Conservation (phyloP, 2,113 vertebrate species). For the Capricornis sumatraensis region DNA sequence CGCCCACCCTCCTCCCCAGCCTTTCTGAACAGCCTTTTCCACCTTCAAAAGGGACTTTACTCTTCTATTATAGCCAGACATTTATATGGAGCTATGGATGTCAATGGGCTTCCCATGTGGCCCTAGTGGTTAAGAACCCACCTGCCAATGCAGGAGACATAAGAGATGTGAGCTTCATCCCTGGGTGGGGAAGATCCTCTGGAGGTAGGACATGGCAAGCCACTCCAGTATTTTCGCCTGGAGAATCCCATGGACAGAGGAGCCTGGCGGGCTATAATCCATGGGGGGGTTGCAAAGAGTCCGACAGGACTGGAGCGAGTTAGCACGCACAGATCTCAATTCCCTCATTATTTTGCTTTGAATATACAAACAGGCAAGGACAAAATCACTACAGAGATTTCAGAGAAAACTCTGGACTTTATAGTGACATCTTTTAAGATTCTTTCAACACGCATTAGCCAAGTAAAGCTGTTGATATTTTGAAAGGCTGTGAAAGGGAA, state of each 20-base stretch:
- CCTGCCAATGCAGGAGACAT: background rate
- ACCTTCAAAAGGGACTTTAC: background rate
- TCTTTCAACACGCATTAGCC: background rate
- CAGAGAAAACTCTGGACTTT: background rate
- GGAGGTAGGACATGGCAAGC: background rate
- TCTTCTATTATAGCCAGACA: background rate
- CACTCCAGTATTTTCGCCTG: background rate
- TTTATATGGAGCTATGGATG: background rate
- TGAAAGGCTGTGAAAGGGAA: slow-evolving; percentile 3
- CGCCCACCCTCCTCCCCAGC: accelerated
- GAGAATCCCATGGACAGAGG: background rate
- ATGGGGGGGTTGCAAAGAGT: background rate
- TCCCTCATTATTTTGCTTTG: background rate
- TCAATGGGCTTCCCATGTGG: background rate
- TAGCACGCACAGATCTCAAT: background rate
- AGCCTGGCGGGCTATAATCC: background rate
- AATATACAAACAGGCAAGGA: background rate
- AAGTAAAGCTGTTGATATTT: slow-evolving; percentile 44
- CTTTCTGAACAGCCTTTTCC: background rate
- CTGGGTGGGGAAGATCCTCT: background rate
- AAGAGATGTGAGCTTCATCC: background rate
- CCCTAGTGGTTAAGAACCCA: background rate
- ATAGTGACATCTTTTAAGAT: background rate
- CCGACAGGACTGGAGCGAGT: background rate
- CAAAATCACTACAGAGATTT: background rate